Base-by-base conservation (phyloP, 37 sponge, comb jelly and placozoan species). In the Beroe ovata region DNA sequence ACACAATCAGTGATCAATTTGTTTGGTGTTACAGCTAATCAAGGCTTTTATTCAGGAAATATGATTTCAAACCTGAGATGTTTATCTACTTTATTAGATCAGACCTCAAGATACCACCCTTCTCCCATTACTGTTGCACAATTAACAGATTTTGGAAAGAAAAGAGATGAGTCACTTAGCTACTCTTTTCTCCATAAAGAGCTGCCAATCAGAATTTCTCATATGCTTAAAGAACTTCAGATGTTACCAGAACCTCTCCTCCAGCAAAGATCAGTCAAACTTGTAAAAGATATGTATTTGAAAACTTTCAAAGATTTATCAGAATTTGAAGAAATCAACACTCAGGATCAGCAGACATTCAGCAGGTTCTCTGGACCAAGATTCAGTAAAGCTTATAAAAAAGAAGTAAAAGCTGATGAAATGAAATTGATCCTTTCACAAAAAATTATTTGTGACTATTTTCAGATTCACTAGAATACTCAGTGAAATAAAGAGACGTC, bases 111-210 rank as follows among this genome's bases (percentile, higher is more conserved):
- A 36, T 77, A 42, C 21, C 42, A 36, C 20, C 84, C 84, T 23
- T 42, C 84, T 26, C 84, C 84, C 19, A 77, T 77, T 4, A 77
- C 84, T 16, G 84, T 77, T 19, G 84, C 84, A 23, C 84, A 77
- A 19, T 23, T 77, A 1, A 40, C 38, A 28, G 84, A 77, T 8
- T 77, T 77, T 23, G 84, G 84, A 16, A 77, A 77, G 54, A 77
- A 39, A 35, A 23, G 84, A 77, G 47, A 77, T 42, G 54, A 42
- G 25, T 41, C 84, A 30, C n/a, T 23, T 14, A 77, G 84, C 54
- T 77, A 77, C 41, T 30, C 22, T 1, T 77, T 42, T 26, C 84
- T 77, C 38, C 84, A 77, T 54, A 37, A 77, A 42, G 84, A 77
- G 54, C 84, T 77, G 39, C 84, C 84, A 6, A 77, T 77, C 35